Conservation (phyloP, 1,140 invertebrate genomes). For the Ladona fulva region DNA sequence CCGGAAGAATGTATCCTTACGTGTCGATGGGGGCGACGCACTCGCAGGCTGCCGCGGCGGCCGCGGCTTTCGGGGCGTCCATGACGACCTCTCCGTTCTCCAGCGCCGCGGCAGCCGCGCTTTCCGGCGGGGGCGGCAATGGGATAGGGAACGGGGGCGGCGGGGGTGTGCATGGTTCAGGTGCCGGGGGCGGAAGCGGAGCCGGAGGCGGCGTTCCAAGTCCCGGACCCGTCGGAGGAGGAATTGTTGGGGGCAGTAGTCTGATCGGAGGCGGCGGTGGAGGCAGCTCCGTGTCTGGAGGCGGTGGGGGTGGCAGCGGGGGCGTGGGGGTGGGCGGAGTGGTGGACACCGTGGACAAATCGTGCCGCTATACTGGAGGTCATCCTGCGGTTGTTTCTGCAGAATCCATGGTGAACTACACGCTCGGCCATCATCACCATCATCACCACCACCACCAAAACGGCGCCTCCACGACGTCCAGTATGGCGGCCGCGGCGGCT, state of each 20-base stretch:
- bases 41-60: constrained; percentile 56
- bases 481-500: constrained; percentile 50
- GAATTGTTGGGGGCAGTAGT: background rate
- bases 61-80: constrained; percentile 52
- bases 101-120: constrained; percentile 46
- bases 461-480: constrained; percentile 49
- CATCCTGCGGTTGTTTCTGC: constrained; percentile 52
- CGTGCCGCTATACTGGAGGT: constrained; percentile 63
- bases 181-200: background rate
- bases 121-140: constrained; percentile 18
- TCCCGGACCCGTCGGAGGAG: background rate
- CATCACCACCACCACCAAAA: constrained; percentile 62
- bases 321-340: constrained; percentile 39
- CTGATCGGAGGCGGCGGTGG: background rate
- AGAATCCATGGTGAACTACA: constrained; percentile 71
- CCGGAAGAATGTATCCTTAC: constrained; percentile 55
- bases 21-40: constrained; percentile 57
- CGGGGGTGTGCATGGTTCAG: background rate
- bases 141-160: background rate
- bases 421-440: constrained; percentile 39
- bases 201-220: background rate
- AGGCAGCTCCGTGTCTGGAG: background rate
- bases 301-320: background rate
- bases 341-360: constrained; percentile 54
- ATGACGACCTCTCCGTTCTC: constrained; percentile 40